Base-by-base conservation (phyloP, 2,797 vertebrate species). In the Acanthis flammea region DNA sequence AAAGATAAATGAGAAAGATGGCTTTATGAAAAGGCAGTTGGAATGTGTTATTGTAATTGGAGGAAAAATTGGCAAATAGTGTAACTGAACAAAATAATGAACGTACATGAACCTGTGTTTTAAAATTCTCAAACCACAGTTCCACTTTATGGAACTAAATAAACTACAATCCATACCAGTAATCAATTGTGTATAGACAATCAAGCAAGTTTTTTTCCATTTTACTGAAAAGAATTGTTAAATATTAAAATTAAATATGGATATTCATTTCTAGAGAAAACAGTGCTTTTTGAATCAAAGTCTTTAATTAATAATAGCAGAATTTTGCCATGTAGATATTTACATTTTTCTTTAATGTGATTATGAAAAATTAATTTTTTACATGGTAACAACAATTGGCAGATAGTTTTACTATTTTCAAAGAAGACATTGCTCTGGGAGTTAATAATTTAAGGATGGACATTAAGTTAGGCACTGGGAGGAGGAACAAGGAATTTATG, bases 31-130 rank as follows among this genome's bases (percentile, higher is more conserved):
- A 96, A 97, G 87, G 78, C 23, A 81, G 54, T 90, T 91, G 78
- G 62, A 97, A 86, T 91, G 60, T 77, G 57, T 88, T 96, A 81
- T 30, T 93, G 68, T 81, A 90, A 73, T 79, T 95, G 94, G 57
- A 95, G 79, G 72, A 95, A 97, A 91, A 95, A 94, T 11, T 96
- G 74, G 71, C 79, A 96, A 96, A 93, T 53, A 88, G 41, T 82
- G 54, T 80, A 94, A 95, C 85, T 95, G 94, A 92, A 88, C 42
- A 92, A 93, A 95, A 75, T 23, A 68, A 9, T 55, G 60, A 95
- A 96, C 74, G 31, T 55, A 74, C 63, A 72, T 94, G 61, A 95
- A 96, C 75, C 55, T 86, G 63, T 87, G 72, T 92, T 95, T 94
- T 92, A 85, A 78, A 93, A 86, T 57, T 39, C 80, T 96, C 76